Base-by-base conservation (phyloP, 2,888 invertebrate species). In the Nasonia oneida region DNA sequence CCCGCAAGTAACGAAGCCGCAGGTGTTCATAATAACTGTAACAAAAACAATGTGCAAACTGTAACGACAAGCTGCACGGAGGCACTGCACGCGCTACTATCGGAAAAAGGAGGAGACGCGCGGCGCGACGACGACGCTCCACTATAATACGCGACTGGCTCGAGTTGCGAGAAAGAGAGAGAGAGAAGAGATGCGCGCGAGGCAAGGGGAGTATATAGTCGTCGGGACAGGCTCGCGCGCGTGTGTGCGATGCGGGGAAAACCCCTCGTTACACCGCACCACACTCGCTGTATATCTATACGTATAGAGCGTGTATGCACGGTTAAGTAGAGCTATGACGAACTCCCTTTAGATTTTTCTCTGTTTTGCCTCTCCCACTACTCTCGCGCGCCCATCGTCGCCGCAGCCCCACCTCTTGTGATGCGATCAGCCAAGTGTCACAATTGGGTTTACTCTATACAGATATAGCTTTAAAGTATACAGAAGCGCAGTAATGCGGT, bases 1-100 rank as follows among this genome's bases (percentile, higher is more conserved):
- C 75, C 98, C 98, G 93, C 98, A 98, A 87, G 98, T 98, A 81
- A 98, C 98, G 93, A 98, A 98, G 91, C 98, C 98, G 96, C 97
- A 97, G 42, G 83, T 84, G 53, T 67, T 83, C 87, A 86, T 86
- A 29, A 33, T 67, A 61, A 42, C 80, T 81, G 70, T 53, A 83
- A 76, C 42, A 57, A 42, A 61, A 71, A 71, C n/a, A 71, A 42
- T 39, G 71, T 71, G n/a, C 5, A 79, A 33, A 50, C 57, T 61
- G 57, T 61, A 8, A 61, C n/a, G 57, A n/a, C n/a, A 8, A 61
- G 57, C n/a, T 61, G 57, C n/a, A 61, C 57, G 8, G 8, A n/a
- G 57, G n/a, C n/a, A n/a, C 57, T 61, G 57, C 8, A n/a, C 2
- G n/a, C 57, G 57, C 18, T 61, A 61, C n/a, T n/a, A 61, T n/a